Conservation (phyloP, 2,113 vertebrate species). For the Sus scrofa region DNA sequence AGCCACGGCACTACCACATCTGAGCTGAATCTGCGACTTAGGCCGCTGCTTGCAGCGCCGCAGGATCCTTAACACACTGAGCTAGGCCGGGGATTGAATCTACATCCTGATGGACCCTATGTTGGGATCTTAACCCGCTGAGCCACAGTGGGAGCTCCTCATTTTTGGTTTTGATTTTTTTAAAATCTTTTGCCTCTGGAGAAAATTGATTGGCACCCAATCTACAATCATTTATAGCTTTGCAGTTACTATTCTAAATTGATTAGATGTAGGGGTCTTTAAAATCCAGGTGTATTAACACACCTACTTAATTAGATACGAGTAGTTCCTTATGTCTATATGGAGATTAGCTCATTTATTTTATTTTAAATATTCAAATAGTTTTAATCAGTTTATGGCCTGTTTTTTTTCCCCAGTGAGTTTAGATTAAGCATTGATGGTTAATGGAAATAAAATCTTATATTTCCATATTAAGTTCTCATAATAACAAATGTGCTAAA, state of each 20-base stretch:
- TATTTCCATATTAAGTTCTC: conserved; percentile 18
- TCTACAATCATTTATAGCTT: neutral
- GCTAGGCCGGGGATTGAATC: too few species aligned
- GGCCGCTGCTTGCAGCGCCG: too few species aligned
- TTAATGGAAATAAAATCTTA: conserved; percentile 27
- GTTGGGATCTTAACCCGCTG: too few species aligned
- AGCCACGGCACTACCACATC: too few species aligned
- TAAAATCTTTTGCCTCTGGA: neutral
- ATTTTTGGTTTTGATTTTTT: conserved; percentile 9
- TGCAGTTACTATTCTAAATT: conserved; percentile 51
- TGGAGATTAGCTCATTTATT: conserved; percentile 27
- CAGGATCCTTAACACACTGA: too few species aligned
- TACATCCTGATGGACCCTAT: too few species aligned
- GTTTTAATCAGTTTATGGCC: neutral
- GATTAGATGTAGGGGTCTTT: neutral
- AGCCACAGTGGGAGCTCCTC: too few species aligned
- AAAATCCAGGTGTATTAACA: conserved; percentile 11
- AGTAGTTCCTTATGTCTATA: neutral
- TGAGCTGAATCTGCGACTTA: too few species aligned
- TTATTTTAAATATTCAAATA: conserved; percentile 5
- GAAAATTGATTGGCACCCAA: neutral
- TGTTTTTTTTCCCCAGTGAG: neutral
- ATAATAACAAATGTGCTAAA: conserved; percentile 39
- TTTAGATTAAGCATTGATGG: neutral
- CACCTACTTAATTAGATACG: neutral